Conservation (phyloP, 2,797 vertebrate species). For the Alcedo atthis region DNA sequence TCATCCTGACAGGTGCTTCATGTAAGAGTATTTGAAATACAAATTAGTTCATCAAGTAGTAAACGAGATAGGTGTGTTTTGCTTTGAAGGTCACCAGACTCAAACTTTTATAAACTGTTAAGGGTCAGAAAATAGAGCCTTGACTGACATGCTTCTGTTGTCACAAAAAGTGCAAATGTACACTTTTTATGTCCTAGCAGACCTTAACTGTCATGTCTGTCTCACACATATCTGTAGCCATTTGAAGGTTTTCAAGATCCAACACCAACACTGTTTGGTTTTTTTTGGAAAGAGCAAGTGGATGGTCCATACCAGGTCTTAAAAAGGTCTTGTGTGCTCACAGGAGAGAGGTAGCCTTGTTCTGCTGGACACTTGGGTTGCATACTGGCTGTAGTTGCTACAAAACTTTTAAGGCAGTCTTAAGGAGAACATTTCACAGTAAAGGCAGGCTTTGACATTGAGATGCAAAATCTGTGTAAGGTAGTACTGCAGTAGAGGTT, state of each 20-base stretch:
- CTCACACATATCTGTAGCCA: neutral
- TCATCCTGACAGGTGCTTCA: conserved; percentile 58
- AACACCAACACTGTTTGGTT: neutral
- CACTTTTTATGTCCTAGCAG: fast-evolving
- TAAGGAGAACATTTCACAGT: neutral
- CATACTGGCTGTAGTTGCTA: neutral
- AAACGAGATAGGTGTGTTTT: conserved; percentile 24
- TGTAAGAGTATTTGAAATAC: conserved; percentile 54
- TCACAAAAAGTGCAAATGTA: neutral
- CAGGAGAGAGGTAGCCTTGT: neutral
- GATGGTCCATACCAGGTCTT: neutral
- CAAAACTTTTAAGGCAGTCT: neutral
- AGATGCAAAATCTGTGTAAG: neutral
- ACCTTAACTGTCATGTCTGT: neutral
- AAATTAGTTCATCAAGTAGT: conserved; percentile 56
- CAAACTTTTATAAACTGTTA: neutral
- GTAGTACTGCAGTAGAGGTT: neutral
- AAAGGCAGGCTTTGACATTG: neutral
- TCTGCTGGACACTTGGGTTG: neutral
- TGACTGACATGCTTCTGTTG: neutral
- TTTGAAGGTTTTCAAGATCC: neutral
- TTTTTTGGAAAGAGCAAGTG: neutral
- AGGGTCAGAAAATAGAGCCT: neutral
- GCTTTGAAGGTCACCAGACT: conserved; percentile 37
- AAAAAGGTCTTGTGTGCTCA: fast-evolving